Evolutionary conservation across 2,113 vertebrate genomes (phyloP), one percentile per base, ranked within the genome.

Genomic region (Sisor rabdophorus): DNA sequence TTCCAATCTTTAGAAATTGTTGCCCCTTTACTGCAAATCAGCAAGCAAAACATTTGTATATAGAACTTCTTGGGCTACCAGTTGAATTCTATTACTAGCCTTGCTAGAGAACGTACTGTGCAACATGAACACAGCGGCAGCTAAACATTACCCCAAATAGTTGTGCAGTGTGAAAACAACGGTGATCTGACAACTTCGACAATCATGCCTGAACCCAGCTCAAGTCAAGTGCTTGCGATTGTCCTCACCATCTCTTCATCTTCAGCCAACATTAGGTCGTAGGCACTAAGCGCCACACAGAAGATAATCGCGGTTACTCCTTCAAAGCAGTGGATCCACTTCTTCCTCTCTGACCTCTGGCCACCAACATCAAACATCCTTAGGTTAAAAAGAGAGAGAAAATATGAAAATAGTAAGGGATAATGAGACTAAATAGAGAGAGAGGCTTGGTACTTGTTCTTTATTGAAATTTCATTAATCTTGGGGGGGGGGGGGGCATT

Each of bases 251-350:
- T 99, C 88, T 99, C 97, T 85, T 99, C 97, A 0, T 99, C 97
- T 84, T 99, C 97, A 4, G 96, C 97, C 84, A 99, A 88, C 86
- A 98, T 95, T 87, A 99, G 91, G 89, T 99, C 97, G 1, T 98
- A 99, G 71, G 97, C 97, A 3, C 97, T 99, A 71, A 99, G 86
- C 12, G 97, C 97, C 54, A 99, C 97, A 0, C 97, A 98, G 87
- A 99, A 99, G 71, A 99, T 99, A 78, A 99, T 99, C 86, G 97
- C 96, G 0, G 97, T 99, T 85, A 98, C 97, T 0, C 97, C 97
- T 85, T 99, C 97, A 0, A 99, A 99, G 89, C 97, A 99, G 86
- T 99, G 97, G 87, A 97, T 97, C 95, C 95, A 97, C 83, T 97
- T 97, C 90, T 97, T 97, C 59, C 95, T 90, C 86, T 97, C 95